Conservation (phyloP, 92 coral and sea anemone genomes). For the Phenganax stokvisi region DNA sequence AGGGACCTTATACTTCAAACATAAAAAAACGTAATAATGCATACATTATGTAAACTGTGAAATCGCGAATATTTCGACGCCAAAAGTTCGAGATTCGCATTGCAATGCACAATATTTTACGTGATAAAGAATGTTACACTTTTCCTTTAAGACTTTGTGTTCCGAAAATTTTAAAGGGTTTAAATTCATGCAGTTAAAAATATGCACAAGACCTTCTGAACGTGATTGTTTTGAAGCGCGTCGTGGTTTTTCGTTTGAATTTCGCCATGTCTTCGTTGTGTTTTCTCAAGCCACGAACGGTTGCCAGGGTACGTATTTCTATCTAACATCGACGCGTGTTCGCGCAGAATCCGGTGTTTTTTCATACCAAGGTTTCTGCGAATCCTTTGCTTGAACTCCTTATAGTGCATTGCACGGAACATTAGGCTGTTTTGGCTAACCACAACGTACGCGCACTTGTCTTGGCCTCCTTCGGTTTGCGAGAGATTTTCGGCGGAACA, state of each 20-base stretch:
- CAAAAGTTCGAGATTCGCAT: neutral
- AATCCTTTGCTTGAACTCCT: constrained; percentile 38
- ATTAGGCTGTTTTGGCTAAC: constrained; percentile 24
- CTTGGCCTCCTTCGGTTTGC: neutral
- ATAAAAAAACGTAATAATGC: too few relatives aligned
- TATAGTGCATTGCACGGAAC: constrained; percentile 44
- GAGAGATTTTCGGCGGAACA: too few relatives aligned
- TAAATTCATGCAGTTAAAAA: neutral
- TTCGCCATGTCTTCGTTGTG: neutral
- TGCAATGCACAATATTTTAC: neutral
- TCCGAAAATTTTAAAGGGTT: neutral
- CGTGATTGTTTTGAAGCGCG: constrained; percentile 4
- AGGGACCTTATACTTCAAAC: too few relatives aligned
- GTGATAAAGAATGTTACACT: neutral
- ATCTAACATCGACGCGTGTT: constrained; percentile 35
- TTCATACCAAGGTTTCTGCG: constrained; percentile 35
- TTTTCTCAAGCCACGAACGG: neutral
- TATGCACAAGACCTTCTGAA: constrained; percentile 1
- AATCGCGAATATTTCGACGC: too few relatives aligned
- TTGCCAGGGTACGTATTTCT: constrained; percentile 20
- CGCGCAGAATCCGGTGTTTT: constrained; percentile 24
- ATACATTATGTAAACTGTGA: too few relatives aligned
- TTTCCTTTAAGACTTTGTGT: neutral
- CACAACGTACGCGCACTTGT: constrained; percentile 1
- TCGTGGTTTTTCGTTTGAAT: neutral